phyloP scores from a whole-genome alignment of 1,140 invertebrate species.

The Cryptotermes secundus region DNA sequence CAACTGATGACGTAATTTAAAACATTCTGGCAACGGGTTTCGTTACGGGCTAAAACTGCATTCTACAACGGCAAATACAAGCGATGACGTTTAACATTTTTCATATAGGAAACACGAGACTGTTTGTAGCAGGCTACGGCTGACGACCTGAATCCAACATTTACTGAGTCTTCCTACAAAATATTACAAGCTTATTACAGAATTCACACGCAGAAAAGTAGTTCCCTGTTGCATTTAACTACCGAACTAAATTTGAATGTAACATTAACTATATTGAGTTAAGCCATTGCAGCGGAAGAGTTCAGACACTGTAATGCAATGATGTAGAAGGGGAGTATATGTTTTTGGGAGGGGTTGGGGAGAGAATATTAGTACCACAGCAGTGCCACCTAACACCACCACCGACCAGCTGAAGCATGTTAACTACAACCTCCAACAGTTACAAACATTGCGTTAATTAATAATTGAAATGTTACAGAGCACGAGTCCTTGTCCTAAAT shows the following conservation, averaged over 20 bases:
- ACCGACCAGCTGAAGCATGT: neutral
- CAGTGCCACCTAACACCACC: neutral
- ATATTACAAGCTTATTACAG: neutral
- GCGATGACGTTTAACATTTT: too few relatives aligned
- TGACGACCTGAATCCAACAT: too few relatives aligned
- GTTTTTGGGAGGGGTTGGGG: neutral
- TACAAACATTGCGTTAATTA: neutral
- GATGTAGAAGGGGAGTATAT: neutral
- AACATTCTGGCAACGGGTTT: too few relatives aligned
- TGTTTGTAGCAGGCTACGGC: too few relatives aligned
- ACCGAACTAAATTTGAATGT: neutral
- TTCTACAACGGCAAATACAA: too few relatives aligned
- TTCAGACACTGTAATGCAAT: neutral
- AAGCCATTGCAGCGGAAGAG: neutral
- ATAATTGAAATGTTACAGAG: neutral
- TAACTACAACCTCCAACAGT: neutral
- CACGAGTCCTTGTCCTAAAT: neutral
- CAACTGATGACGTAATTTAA: too few relatives aligned
- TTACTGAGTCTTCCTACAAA: too few relatives aligned
- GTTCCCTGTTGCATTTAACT: neutral
- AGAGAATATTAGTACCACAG: neutral
- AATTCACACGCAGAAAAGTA: neutral
- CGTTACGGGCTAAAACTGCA: too few relatives aligned
- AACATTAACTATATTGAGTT: neutral
- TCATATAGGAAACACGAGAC: too few relatives aligned